Conservation (phyloP, 1,140 invertebrate species). For the Luehdorfia chinensis region DNA sequence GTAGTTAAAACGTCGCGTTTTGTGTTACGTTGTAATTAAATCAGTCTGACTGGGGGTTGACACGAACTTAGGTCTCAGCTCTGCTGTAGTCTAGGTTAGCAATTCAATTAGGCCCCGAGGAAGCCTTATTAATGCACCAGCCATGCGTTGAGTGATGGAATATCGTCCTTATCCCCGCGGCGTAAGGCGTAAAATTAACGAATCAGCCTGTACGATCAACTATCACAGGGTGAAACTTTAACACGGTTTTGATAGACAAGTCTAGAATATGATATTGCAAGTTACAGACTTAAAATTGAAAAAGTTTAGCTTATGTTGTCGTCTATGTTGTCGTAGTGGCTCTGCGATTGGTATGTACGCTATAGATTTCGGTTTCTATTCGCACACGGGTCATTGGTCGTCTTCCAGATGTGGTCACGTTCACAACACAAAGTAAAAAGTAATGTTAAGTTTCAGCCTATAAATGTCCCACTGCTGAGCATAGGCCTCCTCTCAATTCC, state of each 20-base stretch:
- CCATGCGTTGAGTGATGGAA: constrained; percentile 5
- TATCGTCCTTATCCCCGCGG: background rate
- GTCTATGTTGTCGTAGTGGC: too few species aligned
- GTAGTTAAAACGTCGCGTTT: too few species aligned
- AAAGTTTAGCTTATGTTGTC: too few species aligned
- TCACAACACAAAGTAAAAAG: too few species aligned
- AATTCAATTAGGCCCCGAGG: constrained; percentile 16
- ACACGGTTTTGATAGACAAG: constrained; percentile 1
- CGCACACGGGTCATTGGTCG: too few species aligned
- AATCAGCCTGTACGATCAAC: background rate
- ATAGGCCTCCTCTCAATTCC: too few species aligned
- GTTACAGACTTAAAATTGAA: background rate
- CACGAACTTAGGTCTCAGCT: constrained; percentile 7
- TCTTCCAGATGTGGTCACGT: too few species aligned
- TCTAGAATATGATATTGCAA: constrained; percentile 1
- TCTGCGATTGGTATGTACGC: too few species aligned
- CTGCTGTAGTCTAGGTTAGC: constrained; percentile 10
- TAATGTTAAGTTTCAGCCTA: too few species aligned
- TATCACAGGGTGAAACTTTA: background rate
- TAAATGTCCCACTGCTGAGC: too few species aligned
- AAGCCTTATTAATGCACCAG: constrained; percentile 12
- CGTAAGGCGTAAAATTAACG: constrained; percentile 1
- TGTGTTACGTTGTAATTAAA: constrained; percentile 10
- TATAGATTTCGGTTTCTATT: too few species aligned
- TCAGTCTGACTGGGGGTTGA: constrained; percentile 11